Evolutionary conservation across 2,888 invertebrate genomes (phyloP).

Genomic region (Xiphydria camelus): DNA sequence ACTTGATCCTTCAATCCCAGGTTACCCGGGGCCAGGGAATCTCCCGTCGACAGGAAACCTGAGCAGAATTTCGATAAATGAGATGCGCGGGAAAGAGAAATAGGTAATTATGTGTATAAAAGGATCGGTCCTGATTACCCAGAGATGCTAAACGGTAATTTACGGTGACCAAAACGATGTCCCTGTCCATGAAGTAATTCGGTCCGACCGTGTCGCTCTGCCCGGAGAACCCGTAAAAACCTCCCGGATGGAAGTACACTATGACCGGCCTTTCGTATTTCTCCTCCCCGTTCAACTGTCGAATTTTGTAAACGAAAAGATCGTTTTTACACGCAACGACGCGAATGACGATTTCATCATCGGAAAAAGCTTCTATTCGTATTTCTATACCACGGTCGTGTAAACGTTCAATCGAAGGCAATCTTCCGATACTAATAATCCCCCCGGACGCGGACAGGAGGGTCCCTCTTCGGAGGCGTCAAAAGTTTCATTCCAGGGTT

Average conservation of each 20-base stretch:
- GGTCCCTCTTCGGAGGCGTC: slow-evolving; percentile 65
- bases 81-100: slow-evolving; percentile 37
- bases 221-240: slow-evolving; percentile 65
- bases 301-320: background rate
- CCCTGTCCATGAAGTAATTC: slow-evolving; percentile 67
- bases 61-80: slow-evolving; percentile 16
- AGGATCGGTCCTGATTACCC: no score
- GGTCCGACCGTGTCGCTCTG: slow-evolving; percentile 64
- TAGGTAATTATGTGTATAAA: no score
- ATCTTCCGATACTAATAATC: slow-evolving; percentile 60
- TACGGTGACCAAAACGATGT: slow-evolving; percentile 68
- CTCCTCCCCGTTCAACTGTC: background rate
- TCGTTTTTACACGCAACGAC: background rate
- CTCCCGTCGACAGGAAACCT: slow-evolving; percentile 70
- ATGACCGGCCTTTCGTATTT: slow-evolving; percentile 60
- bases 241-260: slow-evolving; percentile 68
- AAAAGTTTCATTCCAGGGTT: slow-evolving; percentile 58
- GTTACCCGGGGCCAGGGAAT: slow-evolving; percentile 69
- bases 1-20: slow-evolving; percentile 75
- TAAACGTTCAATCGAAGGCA: slow-evolving; percentile 68
- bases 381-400: slow-evolving; percentile 59
- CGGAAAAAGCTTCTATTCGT: no score
- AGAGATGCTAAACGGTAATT: slow-evolving; percentile 68
- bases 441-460: slow-evolving; percentile 60
- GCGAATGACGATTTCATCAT: no score